phyloP scores from a whole-genome alignment of 2,888 invertebrate species.

The Laspeyria flexula region DNA sequence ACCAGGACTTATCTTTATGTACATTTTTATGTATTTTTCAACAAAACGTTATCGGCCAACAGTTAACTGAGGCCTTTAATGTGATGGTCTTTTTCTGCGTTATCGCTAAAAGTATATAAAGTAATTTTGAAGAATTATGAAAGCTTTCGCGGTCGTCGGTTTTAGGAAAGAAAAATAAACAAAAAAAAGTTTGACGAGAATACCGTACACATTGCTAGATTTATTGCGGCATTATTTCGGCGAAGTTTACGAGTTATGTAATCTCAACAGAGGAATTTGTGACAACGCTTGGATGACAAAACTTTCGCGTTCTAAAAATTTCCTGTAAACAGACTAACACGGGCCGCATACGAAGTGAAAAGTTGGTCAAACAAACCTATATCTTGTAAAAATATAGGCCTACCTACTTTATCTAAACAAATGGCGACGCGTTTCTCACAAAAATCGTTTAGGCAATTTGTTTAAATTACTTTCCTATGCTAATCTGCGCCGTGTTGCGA shows the following conservation, averaged over 20 bases:
- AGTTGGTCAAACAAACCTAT: slow-evolving; percentile 50
- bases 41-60: slow-evolving; percentile 71
- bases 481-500: slow-evolving; percentile 75
- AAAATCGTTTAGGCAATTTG: slow-evolving; percentile 81
- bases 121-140: slow-evolving; percentile 70
- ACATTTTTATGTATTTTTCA: slow-evolving; percentile 74
- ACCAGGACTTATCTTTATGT: slow-evolving; percentile 76
- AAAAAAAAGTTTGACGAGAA: slow-evolving; percentile 61
- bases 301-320: slow-evolving; percentile 49
- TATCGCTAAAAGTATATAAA: slow-evolving; percentile 67
- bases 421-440: slow-evolving; percentile 68
- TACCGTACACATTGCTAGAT: slow-evolving; percentile 57
- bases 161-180: slow-evolving; percentile 60
- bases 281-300: slow-evolving; percentile 50
- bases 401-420: slow-evolving; percentile 65
- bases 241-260: slow-evolving; percentile 59
- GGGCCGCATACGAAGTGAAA: slow-evolving; percentile 41
- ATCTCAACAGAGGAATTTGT: slow-evolving; percentile 58
- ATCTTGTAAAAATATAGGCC: slow-evolving; percentile 52
- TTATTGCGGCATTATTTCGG: slow-evolving; percentile 60
- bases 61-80: slow-evolving; percentile 66
- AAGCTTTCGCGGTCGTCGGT: slow-evolving; percentile 50
- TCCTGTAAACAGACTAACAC: slow-evolving; percentile 47
- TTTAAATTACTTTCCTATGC: slow-evolving; percentile 82
- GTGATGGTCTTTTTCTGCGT: slow-evolving; percentile 56